Percentiles rank a stretch among this genome's conserved stretches.
Evolutionary conservation across 2,888 invertebrate genomes (phyloP).

Genomic region (Dorcus parallelipipedus): DNA sequence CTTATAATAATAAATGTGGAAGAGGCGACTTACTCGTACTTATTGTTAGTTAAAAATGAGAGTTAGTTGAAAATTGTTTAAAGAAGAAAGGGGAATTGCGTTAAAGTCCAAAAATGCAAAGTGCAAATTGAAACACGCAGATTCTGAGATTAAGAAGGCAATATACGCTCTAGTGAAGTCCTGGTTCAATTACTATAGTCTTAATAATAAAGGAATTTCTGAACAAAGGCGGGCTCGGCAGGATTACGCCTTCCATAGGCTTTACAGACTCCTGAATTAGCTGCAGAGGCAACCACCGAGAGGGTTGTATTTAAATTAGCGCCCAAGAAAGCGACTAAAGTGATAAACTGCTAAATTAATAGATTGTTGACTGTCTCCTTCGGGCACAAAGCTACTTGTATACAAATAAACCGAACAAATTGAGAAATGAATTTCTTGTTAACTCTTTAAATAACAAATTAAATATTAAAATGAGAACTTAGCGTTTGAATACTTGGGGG

Average conservation of each 20-base stretch:
- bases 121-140: constrained; percentile 33
- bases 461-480: too few relatives aligned
- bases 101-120: constrained; percentile 8
- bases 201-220: constrained; percentile 38
- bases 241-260: constrained; percentile 36
- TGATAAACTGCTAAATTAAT: constrained; percentile 43
- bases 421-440: too few relatives aligned
- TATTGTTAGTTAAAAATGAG: neutral
- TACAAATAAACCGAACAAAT: constrained; percentile 22
- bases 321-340: constrained; percentile 40
- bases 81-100: neutral
- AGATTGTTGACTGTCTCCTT: constrained; percentile 33
- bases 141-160: constrained; percentile 32
- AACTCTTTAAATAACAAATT: too few relatives aligned
- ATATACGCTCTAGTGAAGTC: constrained; percentile 30
- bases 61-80: neutral
- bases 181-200: constrained; percentile 37
- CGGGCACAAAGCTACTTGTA: constrained; percentile 23
- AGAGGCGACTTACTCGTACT: neutral
- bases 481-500: too few relatives aligned
- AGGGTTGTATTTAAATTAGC: constrained; percentile 41
- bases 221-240: constrained; percentile 35
- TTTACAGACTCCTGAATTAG: constrained; percentile 26
- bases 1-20: too few relatives aligned
- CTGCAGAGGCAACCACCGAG: constrained; percentile 12